Evolutionary conservation across 2,888 invertebrate species (phyloP).

Genomic region (Eilema sororculum): DNA sequence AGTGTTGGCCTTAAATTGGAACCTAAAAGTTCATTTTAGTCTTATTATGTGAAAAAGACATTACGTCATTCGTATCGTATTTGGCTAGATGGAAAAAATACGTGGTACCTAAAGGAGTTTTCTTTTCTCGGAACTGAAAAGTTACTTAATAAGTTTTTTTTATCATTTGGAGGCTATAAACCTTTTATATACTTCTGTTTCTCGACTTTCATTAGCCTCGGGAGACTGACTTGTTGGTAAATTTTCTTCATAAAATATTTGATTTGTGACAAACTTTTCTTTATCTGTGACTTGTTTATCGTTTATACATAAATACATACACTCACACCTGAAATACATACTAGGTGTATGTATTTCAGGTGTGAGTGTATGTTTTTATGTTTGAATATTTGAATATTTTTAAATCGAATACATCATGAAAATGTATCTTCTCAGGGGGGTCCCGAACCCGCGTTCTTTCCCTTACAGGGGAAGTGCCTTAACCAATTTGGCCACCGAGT

Average conservation of each 20-base stretch:
- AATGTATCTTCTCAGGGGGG: too few relatives aligned
- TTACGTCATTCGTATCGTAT: not conserved
- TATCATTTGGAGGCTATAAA: not conserved
- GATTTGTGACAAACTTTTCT: not conserved
- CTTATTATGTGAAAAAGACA: not conserved
- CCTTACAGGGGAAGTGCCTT: too few relatives aligned
- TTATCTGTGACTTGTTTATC: not conserved
- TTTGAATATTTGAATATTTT: too few relatives aligned
- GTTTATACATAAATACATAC: too few relatives aligned
- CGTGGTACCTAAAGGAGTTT: not conserved
- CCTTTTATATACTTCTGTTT: slow-evolving; percentile 7
- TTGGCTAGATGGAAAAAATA: not conserved
- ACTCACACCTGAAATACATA: too few relatives aligned
- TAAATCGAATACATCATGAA: too few relatives aligned
- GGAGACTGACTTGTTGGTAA: slow-evolving; percentile 8
- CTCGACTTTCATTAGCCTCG: slow-evolving; percentile 4
- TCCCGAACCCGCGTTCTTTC: too few relatives aligned
- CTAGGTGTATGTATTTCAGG: too few relatives aligned
- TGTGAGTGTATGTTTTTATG: too few relatives aligned
- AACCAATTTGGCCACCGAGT: too few relatives aligned
- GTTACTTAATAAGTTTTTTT: slow-evolving; percentile 2
- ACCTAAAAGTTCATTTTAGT: not conserved
- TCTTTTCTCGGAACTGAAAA: not conserved
- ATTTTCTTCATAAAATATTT: slow-evolving; percentile 9
- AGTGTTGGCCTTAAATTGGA: too few relatives aligned